These are phyloP conservation scores for Hymenopus coronatus DNA, from an alignment of 2,888 invertebrate species.

Conservation along the genomic window DNA sequence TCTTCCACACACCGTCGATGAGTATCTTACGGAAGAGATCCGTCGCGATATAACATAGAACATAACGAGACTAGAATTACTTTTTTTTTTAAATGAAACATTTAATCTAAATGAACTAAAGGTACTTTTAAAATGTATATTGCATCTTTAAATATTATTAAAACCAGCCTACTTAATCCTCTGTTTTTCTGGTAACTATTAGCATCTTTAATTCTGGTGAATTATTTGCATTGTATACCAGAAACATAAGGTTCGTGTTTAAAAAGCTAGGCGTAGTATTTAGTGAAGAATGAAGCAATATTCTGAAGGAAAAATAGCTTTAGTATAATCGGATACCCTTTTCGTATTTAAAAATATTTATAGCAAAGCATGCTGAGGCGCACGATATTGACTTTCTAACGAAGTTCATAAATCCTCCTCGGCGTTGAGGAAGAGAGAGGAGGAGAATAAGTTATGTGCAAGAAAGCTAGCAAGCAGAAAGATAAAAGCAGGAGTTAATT, in stretches of 20 bases:
- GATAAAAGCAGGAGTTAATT: neutral
- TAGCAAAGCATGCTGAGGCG: neutral
- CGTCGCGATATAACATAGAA: too few species aligned
- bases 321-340: neutral
- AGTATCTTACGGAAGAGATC: too few species aligned
- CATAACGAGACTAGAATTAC: too few species aligned
- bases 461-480: neutral
- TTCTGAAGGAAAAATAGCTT: neutral
- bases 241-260: neutral
- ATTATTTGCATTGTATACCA: neutral
- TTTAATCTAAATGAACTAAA: too few species aligned
- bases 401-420: neutral
- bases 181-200: neutral
- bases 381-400: neutral
- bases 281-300: neutral
- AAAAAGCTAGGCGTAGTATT: neutral
- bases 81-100: too few species aligned
- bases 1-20: too few species aligned
- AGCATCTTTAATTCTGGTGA: neutral
- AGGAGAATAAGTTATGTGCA: neutral
- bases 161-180: too few species aligned
- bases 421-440: neutral
- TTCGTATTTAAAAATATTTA: neutral
- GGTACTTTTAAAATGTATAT: too few species aligned
- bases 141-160: too few species aligned